phyloP scores from a whole-genome alignment of 2,888 invertebrate species.

The Sinohyriopsis cumingii region DNA sequence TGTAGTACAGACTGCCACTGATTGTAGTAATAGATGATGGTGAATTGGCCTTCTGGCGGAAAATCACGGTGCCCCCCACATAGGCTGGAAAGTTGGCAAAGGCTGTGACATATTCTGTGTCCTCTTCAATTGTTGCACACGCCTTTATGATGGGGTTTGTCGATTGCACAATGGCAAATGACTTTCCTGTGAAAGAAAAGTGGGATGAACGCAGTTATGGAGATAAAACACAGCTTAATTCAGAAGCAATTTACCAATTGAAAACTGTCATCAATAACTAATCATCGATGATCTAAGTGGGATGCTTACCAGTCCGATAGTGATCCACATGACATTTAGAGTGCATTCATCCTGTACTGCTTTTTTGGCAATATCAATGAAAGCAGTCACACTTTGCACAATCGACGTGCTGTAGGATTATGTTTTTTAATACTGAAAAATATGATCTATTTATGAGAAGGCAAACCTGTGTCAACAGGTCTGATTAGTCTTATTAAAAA shows the following conservation, averaged over 20 bases:
- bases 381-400: too few relatives aligned
- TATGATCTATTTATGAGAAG: too few relatives aligned
- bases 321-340: too few relatives aligned
- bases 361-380: too few relatives aligned
- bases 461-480: too few relatives aligned
- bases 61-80: constrained; percentile 46
- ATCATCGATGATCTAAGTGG: neutral
- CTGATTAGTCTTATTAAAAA: too few relatives aligned
- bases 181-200: constrained; percentile 36
- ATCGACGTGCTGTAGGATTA: too few relatives aligned
- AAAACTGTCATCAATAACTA: neutral
- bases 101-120: constrained; percentile 41
- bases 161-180: constrained; percentile 28
- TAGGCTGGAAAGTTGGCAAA: constrained; percentile 37
- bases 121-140: constrained; percentile 48
- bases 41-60: constrained; percentile 37
- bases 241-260: neutral
- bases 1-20: constrained; percentile 35
- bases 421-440: too few relatives aligned
- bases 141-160: constrained; percentile 6
- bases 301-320: too few relatives aligned
- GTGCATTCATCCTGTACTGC: too few relatives aligned
- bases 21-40: constrained; percentile 38
- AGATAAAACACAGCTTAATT: neutral
- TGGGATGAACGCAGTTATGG: neutral